Evolutionary conservation across 2,113 vertebrate species (phyloP).

Genomic region (Lycocorax pyrrhopterus): DNA sequence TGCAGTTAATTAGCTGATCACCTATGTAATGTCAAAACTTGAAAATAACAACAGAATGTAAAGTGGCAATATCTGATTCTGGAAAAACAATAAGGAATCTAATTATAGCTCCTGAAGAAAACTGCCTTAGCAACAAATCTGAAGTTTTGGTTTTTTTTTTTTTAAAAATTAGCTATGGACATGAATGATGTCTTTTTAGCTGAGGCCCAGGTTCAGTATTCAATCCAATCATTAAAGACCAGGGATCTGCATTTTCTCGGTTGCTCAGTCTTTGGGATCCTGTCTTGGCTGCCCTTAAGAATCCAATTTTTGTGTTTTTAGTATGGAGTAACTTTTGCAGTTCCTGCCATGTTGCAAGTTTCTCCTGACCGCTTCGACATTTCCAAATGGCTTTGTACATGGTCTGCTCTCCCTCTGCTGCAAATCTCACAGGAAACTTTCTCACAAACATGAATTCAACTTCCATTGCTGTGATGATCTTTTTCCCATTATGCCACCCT

Average conservation of each 20-base stretch:
- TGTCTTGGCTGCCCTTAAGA: background rate
- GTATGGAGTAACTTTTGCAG: background rate
- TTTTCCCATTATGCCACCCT: background rate
- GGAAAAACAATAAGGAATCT: background rate
- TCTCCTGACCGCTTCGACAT: background rate
- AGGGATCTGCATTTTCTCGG: background rate
- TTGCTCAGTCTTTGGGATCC: background rate
- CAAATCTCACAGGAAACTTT: background rate
- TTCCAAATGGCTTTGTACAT: background rate
- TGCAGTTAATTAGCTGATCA: background rate
- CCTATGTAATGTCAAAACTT: background rate
- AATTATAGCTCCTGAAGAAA: background rate
- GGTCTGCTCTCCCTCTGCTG: background rate
- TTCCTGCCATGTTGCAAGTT: background rate
- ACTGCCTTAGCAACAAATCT: background rate
- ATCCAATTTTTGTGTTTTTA: background rate
- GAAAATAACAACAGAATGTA: background rate
- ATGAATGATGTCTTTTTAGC: fast-evolving
- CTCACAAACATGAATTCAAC: background rate
- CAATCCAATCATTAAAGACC: background rate
- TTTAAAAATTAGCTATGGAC: too few relatives aligned
- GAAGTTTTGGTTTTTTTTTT: too few relatives aligned
- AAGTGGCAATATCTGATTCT: background rate
- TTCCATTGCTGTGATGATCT: background rate
- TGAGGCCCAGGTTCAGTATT: background rate